Evolutionary conservation across 1,140 invertebrate genomes (phyloP).

Genomic region (Zeugodacus cucurbitae): DNA sequence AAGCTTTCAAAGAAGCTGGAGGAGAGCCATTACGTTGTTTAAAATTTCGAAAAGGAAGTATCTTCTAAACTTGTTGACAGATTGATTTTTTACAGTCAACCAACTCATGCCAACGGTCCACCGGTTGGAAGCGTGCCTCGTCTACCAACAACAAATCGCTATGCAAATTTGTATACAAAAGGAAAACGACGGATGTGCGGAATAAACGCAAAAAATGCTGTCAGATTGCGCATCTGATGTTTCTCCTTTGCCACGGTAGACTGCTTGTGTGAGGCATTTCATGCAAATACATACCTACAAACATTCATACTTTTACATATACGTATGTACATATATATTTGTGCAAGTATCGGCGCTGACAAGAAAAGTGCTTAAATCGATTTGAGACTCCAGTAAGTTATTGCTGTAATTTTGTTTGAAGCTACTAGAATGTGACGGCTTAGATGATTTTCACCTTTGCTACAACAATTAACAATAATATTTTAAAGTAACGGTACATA

Average conservation of each 20-base stretch:
- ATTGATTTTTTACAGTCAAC: slow-evolving; percentile 10
- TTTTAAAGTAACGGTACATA: too few relatives aligned
- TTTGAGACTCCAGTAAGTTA: too few relatives aligned
- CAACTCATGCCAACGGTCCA: background rate
- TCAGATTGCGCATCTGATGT: slow-evolving; percentile 4
- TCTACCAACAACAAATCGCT: background rate
- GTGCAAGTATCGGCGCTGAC: too few relatives aligned
- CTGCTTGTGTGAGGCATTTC: background rate
- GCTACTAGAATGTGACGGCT: too few relatives aligned
- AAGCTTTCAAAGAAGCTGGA: background rate
- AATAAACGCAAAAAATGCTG: background rate
- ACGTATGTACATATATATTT: too few relatives aligned
- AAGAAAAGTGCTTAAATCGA: too few relatives aligned
- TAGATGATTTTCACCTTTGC: too few relatives aligned
- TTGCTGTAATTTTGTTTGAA: too few relatives aligned
- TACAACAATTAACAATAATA: too few relatives aligned
- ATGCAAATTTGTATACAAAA: background rate
- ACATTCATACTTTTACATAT: too few relatives aligned
- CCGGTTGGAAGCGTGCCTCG: background rate
- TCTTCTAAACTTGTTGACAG: slow-evolving; percentile 21
- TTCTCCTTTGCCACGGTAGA: background rate
- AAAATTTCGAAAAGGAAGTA: background rate
- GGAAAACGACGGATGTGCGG: background rate
- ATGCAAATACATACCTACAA: background rate
- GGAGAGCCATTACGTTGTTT: background rate